Evolutionary conservation across 2,888 invertebrate genomes (phyloP).

Genomic region (Strigamia transsilvanica): DNA sequence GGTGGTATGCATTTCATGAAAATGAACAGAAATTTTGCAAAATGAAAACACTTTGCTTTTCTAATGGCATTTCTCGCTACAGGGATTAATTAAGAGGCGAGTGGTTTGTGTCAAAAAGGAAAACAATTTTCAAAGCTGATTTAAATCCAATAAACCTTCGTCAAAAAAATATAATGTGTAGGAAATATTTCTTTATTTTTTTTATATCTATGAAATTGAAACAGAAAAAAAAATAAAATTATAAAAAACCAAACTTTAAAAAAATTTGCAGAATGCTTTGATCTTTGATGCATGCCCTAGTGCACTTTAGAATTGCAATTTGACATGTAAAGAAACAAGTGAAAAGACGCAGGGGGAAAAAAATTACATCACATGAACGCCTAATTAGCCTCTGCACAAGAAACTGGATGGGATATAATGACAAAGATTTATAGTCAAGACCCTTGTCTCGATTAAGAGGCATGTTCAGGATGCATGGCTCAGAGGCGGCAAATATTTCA

Average conservation of each 20-base stretch:
- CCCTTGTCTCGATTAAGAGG: constrained; percentile 40
- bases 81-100: constrained; percentile 39
- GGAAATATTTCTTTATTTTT: background rate
- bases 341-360: background rate
- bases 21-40: background rate
- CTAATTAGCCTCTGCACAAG: constrained; percentile 16
- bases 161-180: background rate
- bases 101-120: constrained; percentile 30
- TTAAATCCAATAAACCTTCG: background rate
- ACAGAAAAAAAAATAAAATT: background rate
- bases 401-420: constrained; percentile 37
- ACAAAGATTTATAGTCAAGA: constrained; percentile 46
- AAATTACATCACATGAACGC: constrained; percentile 19
- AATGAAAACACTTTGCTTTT: constrained; percentile 31
- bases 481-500: constrained; percentile 48
- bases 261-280: background rate
- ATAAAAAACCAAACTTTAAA: background rate
- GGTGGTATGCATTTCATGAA: background rate
- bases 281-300: constrained; percentile 36
- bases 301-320: constrained; percentile 35
- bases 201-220: background rate
- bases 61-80: background rate
- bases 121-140: background rate
- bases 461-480: constrained; percentile 41
- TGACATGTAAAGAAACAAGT: constrained; percentile 30